Conservation (phyloP, 2,113 vertebrate genomes). For the Hylia prasina region DNA sequence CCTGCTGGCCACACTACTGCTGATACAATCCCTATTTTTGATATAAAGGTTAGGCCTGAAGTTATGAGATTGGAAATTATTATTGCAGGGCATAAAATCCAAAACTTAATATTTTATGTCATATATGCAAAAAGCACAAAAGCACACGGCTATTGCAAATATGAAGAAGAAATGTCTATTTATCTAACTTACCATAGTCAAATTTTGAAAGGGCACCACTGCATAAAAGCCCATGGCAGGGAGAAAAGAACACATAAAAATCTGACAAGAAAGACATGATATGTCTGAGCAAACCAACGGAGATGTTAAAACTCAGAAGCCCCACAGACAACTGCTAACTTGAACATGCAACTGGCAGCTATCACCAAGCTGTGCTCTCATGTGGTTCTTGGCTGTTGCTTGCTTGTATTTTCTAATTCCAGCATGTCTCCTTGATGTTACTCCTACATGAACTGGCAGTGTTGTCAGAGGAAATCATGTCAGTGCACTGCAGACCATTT, state of each 20-base stretch:
- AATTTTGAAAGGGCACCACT: constrained; percentile 27
- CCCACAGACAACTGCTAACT: neutral
- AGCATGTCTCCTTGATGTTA: constrained; percentile 10
- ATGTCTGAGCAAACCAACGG: neutral
- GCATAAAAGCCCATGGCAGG: neutral
- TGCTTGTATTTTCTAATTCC: constrained; percentile 48
- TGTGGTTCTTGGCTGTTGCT: constrained; percentile 24
- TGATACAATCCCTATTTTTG: neutral
- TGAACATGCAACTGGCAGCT: neutral
- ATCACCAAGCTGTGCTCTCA: neutral
- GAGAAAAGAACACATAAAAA: neutral
- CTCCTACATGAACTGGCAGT: constrained; percentile 56
- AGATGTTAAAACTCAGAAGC: constrained; percentile 7
- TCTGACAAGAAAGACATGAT: neutral
- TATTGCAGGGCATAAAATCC: neutral
- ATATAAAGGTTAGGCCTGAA: neutral
- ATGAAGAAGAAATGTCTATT: neutral
- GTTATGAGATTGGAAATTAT: neutral
- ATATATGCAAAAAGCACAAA: neutral
- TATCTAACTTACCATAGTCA: neutral
- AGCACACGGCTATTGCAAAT: neutral
- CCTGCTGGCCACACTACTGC: neutral
- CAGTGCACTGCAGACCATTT: constrained; percentile 27
- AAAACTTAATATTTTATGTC: neutral
- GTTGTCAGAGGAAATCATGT: constrained; percentile 56